phyloP scores from a whole-genome alignment of 2,888 invertebrate genomes.

The Steinernema scapterisci region DNA sequence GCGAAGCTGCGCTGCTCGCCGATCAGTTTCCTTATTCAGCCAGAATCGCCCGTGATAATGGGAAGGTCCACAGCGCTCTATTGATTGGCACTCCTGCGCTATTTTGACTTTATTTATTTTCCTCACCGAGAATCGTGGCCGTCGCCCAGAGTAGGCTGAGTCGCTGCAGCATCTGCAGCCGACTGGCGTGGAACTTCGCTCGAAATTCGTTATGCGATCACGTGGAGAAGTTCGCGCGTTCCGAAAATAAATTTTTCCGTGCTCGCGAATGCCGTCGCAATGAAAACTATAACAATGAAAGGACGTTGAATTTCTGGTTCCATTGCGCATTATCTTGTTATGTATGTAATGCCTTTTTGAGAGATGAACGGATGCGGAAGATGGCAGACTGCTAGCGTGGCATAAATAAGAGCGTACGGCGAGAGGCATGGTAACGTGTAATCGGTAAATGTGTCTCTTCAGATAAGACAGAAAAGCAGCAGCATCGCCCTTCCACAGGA shows the following conservation, averaged over 20 bases:
- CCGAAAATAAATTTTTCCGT: too few species aligned
- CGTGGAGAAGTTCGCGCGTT: too few species aligned
- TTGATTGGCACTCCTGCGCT: slow-evolving; percentile 7
- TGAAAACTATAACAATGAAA: slow-evolving; percentile 3
- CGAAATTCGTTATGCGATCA: too few species aligned
- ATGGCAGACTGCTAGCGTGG: not conserved
- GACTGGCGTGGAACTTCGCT: too few species aligned
- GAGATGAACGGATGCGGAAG: not conserved
- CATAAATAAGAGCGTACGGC: not conserved
- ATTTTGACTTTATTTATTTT: not conserved
- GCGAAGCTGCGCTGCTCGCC: not conserved
- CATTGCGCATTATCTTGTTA: too few species aligned
- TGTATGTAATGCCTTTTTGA: not conserved
- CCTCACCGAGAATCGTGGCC: too few species aligned
- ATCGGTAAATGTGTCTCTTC: not conserved
- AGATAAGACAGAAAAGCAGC: too few species aligned
- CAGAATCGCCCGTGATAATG: not conserved
- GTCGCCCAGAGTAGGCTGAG: too few species aligned
- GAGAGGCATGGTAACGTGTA: slow-evolving; percentile 24
- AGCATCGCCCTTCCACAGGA: not conserved
- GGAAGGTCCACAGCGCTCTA: too few species aligned
- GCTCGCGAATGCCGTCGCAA: not conserved
- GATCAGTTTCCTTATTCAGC: slow-evolving; percentile 10
- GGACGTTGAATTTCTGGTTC: not conserved
- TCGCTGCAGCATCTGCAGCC: too few species aligned